Percentiles rank a stretch among this genome's conserved stretches.
phyloP scores from a whole-genome alignment of 2,888 invertebrate genomes.

The Pseudococcus jackbeardsleyi region DNA sequence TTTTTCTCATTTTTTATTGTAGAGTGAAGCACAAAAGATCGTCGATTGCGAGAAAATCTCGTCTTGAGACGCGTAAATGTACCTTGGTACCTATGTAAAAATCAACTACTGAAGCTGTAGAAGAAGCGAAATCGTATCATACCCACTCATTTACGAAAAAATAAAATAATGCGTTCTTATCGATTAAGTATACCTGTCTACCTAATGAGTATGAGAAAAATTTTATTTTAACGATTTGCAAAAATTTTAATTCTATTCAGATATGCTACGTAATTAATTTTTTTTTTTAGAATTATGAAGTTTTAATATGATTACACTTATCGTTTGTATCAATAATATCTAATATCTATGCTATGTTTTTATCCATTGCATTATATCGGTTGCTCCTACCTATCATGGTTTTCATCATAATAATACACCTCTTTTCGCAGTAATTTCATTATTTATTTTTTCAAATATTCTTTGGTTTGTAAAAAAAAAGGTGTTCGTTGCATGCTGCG shows the following conservation, averaged over 20 bases:
- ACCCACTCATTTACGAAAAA: not conserved
- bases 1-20: slow-evolving; percentile 58
- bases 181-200: too few species aligned
- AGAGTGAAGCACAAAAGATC: slow-evolving; percentile 67
- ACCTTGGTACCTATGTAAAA: not conserved
- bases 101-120: not conserved
- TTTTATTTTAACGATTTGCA: not conserved
- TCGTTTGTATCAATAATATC: not conserved
- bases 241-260: not conserved
- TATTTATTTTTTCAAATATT: not conserved
- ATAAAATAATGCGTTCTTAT: too few species aligned
- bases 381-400: not conserved
- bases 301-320: too few species aligned
- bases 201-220: too few species aligned
- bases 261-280: not conserved
- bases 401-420: not conserved
- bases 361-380: not conserved
- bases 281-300: not conserved
- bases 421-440: not conserved
- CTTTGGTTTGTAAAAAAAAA: not conserved
- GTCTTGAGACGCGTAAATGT: not conserved
- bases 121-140: not conserved
- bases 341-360: not conserved
- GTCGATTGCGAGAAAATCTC: slow-evolving; percentile 67
- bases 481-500: too few species aligned